Conservation (phyloP, 92 coral and sea anemone genomes). For the Meandrina meandrites region DNA sequence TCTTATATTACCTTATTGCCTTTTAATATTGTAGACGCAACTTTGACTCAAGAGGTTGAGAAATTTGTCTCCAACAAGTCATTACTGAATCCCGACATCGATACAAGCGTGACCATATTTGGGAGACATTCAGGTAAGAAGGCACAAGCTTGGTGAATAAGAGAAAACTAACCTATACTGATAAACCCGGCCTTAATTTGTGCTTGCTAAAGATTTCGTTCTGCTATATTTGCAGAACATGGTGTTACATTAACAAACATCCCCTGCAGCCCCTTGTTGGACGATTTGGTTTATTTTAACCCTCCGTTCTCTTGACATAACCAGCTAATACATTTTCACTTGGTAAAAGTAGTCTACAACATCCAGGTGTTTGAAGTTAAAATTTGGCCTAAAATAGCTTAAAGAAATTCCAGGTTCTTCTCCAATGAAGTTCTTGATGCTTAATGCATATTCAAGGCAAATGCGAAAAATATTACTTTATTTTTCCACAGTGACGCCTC, state of each 20-base stretch:
- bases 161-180: not conserved
- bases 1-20: not conserved
- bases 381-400: not conserved
- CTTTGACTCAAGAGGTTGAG: constrained; percentile 74
- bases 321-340: too few relatives aligned
- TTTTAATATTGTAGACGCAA: constrained; percentile 45
- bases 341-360: not conserved
- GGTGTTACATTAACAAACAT: too few relatives aligned
- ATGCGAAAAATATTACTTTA: not conserved
- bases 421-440: not conserved
- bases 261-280: too few relatives aligned
- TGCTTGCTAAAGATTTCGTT: not conserved
- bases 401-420: not conserved
- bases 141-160: not conserved
- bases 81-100: constrained; percentile 77
- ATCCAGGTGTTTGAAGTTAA: not conserved
- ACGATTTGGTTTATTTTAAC: too few relatives aligned
- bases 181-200: too few relatives aligned
- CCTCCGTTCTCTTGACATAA: too few relatives aligned
- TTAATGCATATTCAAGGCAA: not conserved
- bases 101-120: constrained; percentile 74
- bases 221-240: not conserved
- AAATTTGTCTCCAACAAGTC: constrained; percentile 77
- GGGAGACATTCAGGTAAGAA: constrained; percentile 80
- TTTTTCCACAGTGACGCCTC: constrained; percentile 71